Base-by-base conservation (phyloP, 1,140 invertebrate genomes). In the Calliopsis andreniformis region DNA sequence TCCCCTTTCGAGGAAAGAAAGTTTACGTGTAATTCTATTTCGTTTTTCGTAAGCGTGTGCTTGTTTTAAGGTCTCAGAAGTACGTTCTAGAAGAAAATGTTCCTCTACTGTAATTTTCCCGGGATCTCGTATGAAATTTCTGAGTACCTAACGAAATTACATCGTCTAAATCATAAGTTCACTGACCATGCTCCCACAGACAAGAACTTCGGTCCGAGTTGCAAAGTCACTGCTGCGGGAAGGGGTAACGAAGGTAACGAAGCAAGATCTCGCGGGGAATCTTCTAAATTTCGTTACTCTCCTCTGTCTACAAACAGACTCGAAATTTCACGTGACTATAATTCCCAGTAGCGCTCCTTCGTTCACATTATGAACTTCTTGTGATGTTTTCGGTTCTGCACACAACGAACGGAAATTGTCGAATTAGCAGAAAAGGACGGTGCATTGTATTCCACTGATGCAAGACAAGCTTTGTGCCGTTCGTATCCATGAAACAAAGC, bases 221-320 rank as follows among this genome's bases (percentile, higher is more conserved):
- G 32, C 42, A 51, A 69, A 70, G 47, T 61, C 70, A 16, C 62
- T 30, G 59, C 49, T 55, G 39, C 16, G 6, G n/a, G n/a, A 10
- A 3, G 58, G 35, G 35, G 63, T 53, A 82, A 66, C 69, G 42
- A 64, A 82, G 51, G 63, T 75, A 83, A 82, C 80, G 80, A 83
- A 82, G 64, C 80, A 67, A 51, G 35, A 30, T 61, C 63, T 78
- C 58, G 39, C 59, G 59, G 30, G 61, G 66, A 49, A 67, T 76
- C 32, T 62, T 71, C 47, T 39, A 82, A 82, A 83, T 82, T 82
- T 83, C 35, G 53, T 79, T 83, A 67, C 16, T 28, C 2, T 53
- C 12, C 45, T 49, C 51, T 55, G 35, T 78, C 45, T 75, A 78
- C 76, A 61, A 69, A 82, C 70, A 75, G 82, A 82, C 53, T 72